A percentile compares a stretch with the other conserved stretches of the same genome.
Evolutionary conservation across 2,888 invertebrate genomes (phyloP).

Genomic region (Agriopis leucophaearia): DNA sequence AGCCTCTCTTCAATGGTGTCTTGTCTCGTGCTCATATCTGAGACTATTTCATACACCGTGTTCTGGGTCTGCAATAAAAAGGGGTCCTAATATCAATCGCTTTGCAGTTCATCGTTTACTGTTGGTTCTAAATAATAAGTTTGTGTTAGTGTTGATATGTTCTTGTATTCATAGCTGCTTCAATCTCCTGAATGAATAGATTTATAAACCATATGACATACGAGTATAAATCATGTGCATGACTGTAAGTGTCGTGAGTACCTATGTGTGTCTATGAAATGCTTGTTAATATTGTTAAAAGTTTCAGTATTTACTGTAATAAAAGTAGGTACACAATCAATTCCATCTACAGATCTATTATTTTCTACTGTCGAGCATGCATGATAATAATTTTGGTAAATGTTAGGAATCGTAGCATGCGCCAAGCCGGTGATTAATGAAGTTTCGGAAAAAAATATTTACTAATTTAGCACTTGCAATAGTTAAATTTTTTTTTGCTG

Average conservation of each 20-base stretch:
- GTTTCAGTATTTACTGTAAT: background rate
- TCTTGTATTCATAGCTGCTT: conserved; percentile 45
- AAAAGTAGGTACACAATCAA: conserved; percentile 2
- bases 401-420: conserved; percentile 49
- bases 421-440: conserved; percentile 58
- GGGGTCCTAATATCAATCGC: conserved; percentile 86
- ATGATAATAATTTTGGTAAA: conserved; percentile 25
- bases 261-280: conserved; percentile 7
- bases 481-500: background rate
- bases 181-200: conserved; percentile 39
- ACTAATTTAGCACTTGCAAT: background rate
- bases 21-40: conserved; percentile 98
- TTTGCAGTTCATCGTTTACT: conserved; percentile 78
- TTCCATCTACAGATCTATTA: conserved; percentile 28
- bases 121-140: conserved; percentile 61
- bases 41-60: conserved; percentile 98
- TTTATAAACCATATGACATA: conserved; percentile 42
- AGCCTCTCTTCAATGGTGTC: conserved; percentile 97
- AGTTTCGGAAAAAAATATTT: conserved; percentile 13
- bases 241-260: conserved; percentile 42
- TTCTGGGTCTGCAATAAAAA: conserved; percentile 95
- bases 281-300: conserved; percentile 1
- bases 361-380: conserved; percentile 41
- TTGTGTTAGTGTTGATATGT: conserved; percentile 59
- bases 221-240: conserved; percentile 46